A percentile compares a stretch with the other conserved stretches of the same genome.
Evolutionary conservation across 2,888 invertebrate genomes (phyloP).

Genomic region (Schizaphis graminum): DNA sequence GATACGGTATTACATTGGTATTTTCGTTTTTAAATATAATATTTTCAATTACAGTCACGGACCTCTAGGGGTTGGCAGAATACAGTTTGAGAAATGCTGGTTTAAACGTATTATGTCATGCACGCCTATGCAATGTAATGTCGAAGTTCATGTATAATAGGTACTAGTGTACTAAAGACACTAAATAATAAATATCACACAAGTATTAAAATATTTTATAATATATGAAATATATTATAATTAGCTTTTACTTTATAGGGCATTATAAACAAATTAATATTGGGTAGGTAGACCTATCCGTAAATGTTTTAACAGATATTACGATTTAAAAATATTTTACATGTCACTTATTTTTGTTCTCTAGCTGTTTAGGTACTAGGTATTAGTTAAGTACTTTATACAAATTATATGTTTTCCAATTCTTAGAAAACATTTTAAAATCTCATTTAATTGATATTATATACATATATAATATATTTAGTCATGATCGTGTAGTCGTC

Average conservation of each 20-base stretch:
- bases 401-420: background rate
- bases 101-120: background rate
- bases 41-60: background rate
- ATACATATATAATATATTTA: background rate
- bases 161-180: too few species aligned
- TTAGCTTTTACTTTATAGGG: background rate
- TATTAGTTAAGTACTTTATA: background rate
- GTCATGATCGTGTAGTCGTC: background rate
- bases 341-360: background rate
- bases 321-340: background rate
- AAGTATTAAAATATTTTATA: too few species aligned
- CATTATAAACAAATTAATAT: background rate
- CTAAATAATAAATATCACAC: too few species aligned
- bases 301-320: background rate
- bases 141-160: too few species aligned
- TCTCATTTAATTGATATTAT: background rate
- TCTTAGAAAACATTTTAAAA: background rate
- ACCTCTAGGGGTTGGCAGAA: background rate
- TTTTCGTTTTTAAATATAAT: background rate
- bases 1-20: background rate
- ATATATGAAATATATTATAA: background rate
- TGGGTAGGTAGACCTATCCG: background rate
- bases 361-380: background rate
- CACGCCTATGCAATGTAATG: too few species aligned
- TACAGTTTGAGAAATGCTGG: background rate